phyloP scores from a whole-genome alignment of 2,888 invertebrate genomes.

The Odiellus spinosus region DNA sequence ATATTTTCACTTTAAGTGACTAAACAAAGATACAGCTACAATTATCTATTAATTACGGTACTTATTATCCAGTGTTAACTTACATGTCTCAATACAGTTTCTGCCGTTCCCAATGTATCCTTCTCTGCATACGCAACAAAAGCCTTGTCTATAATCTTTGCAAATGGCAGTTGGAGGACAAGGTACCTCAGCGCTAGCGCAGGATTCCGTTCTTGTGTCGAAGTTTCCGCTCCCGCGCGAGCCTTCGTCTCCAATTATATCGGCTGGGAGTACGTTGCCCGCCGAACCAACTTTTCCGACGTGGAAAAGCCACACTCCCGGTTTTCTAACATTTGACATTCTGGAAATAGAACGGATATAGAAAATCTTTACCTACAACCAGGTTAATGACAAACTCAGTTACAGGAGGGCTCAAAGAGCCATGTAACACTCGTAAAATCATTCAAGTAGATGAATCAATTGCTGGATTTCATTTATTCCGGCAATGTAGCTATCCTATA shows the following conservation, averaged over 20 bases:
- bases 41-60: too few species aligned
- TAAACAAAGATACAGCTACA: too few species aligned
- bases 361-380: too few species aligned
- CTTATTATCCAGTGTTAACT: too few species aligned
- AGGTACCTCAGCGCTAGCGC: conserved; percentile 14
- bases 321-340: conserved; percentile 65
- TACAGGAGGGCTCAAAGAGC: too few species aligned
- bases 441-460: too few species aligned
- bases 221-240: neutral
- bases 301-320: conserved; percentile 73
- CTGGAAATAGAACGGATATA: conserved; percentile 40
- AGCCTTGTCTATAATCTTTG: conserved; percentile 62
- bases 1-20: too few species aligned
- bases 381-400: too few species aligned
- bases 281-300: conserved; percentile 51
- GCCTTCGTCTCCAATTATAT: conserved; percentile 27
- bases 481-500: too few species aligned
- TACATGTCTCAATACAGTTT: conserved; percentile 62
- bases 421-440: too few species aligned
- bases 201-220: conserved; percentile 5
- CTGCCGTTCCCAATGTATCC: conserved; percentile 85
- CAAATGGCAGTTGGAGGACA: conserved; percentile 44
- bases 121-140: conserved; percentile 67
- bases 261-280: conserved; percentile 50
- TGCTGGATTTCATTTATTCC: too few species aligned